Conservation (phyloP, 2,797 vertebrate species). For the Sebastes hubbsi region DNA sequence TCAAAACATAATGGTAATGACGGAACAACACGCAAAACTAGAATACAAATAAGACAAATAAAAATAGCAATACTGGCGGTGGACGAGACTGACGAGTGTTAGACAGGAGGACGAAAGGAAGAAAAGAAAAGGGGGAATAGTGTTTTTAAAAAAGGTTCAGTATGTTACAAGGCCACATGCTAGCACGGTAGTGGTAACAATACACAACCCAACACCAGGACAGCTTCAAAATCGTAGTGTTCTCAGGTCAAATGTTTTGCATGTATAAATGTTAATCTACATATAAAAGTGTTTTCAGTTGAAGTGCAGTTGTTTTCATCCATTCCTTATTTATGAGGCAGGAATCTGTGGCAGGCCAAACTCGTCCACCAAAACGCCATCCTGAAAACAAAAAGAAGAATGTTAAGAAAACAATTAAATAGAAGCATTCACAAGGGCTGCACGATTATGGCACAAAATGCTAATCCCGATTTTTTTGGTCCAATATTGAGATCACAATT, state of each 20-base stretch:
- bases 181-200: constrained; percentile 70
- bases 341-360: constrained; percentile 98
- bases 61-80: constrained; percentile 45
- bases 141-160: constrained; percentile 38
- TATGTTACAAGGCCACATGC: constrained; percentile 74
- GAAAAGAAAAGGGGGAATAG: neutral
- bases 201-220: constrained; percentile 57
- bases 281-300: constrained; percentile 76
- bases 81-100: constrained; percentile 6
- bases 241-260: constrained; percentile 73
- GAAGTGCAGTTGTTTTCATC: constrained; percentile 64
- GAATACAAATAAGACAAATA: constrained; percentile 13
- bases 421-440: neutral
- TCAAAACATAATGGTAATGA: constrained; percentile 17
- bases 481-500: too few species aligned
- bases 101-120: neutral
- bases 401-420: neutral
- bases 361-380: constrained; percentile 96
- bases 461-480: too few species aligned
- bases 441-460: too few species aligned
- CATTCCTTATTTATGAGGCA: constrained; percentile 85
- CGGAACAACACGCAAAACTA: constrained; percentile 39
- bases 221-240: constrained; percentile 53
- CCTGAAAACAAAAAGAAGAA: constrained; percentile 79
- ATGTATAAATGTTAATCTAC: constrained; percentile 82